Evolutionary conservation across 30 jellyfish, hydroid and myxozoan genomes (phyloP).

Genomic region (Calvadosia cruxmelitensis): DNA sequence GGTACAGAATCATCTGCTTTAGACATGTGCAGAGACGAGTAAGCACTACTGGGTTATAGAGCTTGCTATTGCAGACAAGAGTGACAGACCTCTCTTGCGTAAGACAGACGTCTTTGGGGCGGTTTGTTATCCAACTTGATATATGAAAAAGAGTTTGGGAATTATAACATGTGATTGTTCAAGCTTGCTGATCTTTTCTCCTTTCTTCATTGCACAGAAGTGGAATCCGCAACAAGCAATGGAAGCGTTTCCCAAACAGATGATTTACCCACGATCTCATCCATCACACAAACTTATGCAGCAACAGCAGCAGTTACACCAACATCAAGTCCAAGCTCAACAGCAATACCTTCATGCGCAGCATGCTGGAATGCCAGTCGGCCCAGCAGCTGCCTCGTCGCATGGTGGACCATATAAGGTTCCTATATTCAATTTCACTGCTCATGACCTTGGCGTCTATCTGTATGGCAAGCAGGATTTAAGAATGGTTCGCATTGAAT

Average conservation of each 20-base stretch:
- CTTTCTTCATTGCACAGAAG: no score
- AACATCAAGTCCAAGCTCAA: not conserved
- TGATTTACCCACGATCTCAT: not conserved
- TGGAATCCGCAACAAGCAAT: not conserved
- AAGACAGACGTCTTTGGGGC: no score
- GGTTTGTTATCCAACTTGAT: no score
- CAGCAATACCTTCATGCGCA: not conserved
- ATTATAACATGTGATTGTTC: no score
- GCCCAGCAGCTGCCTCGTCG: not conserved
- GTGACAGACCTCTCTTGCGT: no score
- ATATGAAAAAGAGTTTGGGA: no score
- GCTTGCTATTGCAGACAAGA: no score
- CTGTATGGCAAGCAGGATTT: conserved; percentile 80
- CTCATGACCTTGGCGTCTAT: conserved; percentile 59
- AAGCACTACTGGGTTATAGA: no score
- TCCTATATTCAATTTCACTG: conserved; percentile 55
- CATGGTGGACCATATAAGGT: conserved; percentile 9
- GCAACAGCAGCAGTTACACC: not conserved
- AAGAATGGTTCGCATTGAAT: not conserved
- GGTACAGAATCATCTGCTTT: no score
- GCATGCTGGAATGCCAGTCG: no score
- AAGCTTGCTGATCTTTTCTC: no score
- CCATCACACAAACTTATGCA: not conserved
- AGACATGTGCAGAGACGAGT: no score
- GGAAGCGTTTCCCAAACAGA: not conserved